Evolutionary conservation across 1,140 invertebrate genomes (phyloP).

Genomic region (Drosophila pallidifrons): DNA sequence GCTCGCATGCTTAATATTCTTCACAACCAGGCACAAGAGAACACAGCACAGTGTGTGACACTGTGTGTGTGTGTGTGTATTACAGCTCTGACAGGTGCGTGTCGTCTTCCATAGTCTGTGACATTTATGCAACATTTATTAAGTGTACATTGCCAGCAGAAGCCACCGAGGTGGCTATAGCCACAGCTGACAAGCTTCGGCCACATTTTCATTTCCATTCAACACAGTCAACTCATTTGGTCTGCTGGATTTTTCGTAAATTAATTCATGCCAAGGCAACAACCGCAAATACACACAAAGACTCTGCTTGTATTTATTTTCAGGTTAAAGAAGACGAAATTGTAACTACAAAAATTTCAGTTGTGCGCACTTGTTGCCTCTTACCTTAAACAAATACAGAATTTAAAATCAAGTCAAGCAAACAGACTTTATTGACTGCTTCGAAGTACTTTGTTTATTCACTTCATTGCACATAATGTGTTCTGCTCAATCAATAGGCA

Average conservation of each 20-base stretch:
- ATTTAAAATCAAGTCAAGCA: slow-evolving; percentile 4
- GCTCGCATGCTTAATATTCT: slow-evolving; percentile 52
- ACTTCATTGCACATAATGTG: not conserved
- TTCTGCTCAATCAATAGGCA: not conserved
- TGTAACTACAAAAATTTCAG: not conserved
- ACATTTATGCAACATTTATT: slow-evolving; percentile 74
- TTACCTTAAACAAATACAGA: slow-evolving; percentile 1
- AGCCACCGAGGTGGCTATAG: not conserved
- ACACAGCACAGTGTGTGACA: slow-evolving; percentile 7
- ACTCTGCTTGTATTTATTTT: slow-evolving; percentile 3
- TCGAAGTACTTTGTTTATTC: not conserved
- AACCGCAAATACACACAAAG: not conserved
- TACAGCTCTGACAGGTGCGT: slow-evolving; percentile 45
- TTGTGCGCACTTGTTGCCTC: slow-evolving; percentile 41
- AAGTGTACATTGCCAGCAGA: slow-evolving; percentile 47
- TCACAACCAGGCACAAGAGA: not conserved
- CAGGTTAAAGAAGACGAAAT: not conserved
- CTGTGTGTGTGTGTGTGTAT: not conserved
- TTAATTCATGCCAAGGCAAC: slow-evolving; percentile 22
- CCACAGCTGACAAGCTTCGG: not conserved
- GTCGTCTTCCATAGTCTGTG: slow-evolving; percentile 45
- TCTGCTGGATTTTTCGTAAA: slow-evolving; percentile 6
- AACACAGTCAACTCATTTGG: not conserved
- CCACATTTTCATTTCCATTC: slow-evolving; percentile 14
- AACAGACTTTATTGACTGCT: slow-evolving; percentile 5